phyloP scores from a whole-genome alignment of 2,113 vertebrate species.

The Aix galericulata region DNA sequence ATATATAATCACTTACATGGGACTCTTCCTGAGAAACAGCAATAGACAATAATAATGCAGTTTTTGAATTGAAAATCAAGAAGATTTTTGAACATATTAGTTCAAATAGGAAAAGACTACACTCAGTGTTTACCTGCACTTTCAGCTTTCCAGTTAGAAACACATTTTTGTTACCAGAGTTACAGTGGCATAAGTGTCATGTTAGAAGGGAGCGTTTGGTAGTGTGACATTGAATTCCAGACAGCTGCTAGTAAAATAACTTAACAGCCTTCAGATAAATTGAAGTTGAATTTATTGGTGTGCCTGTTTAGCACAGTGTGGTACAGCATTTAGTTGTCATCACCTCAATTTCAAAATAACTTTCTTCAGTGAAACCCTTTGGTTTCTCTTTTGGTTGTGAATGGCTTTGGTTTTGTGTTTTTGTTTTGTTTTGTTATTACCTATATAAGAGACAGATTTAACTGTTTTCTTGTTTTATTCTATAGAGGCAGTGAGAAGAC shows the following conservation, averaged over 20 bases:
- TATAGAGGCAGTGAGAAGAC: background rate
- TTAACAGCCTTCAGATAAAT: background rate
- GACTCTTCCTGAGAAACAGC: background rate
- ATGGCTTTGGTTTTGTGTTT: background rate
- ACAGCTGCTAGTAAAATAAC: conserved; percentile 25
- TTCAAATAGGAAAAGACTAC: background rate
- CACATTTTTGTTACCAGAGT: background rate
- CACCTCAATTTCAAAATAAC: background rate
- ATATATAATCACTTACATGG: too few species aligned
- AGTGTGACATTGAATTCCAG: background rate
- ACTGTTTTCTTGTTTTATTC: background rate
- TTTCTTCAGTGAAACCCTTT: background rate
- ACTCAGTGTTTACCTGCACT: background rate
- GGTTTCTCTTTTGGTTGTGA: background rate
- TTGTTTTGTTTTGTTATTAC: too few species aligned
- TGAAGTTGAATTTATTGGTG: background rate
- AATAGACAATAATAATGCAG: background rate
- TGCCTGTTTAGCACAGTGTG: background rate
- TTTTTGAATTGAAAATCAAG: background rate
- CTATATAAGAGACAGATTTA: background rate
- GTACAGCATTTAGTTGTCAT: background rate
- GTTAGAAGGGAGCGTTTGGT: background rate
- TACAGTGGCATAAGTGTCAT: background rate
- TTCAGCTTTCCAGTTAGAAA: background rate
- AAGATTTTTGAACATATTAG: background rate